Evolutionary conservation across 2,113 vertebrate species (phyloP), one percentile per base, ranked within the genome.

Genomic region (Setophaga petechia): DNA sequence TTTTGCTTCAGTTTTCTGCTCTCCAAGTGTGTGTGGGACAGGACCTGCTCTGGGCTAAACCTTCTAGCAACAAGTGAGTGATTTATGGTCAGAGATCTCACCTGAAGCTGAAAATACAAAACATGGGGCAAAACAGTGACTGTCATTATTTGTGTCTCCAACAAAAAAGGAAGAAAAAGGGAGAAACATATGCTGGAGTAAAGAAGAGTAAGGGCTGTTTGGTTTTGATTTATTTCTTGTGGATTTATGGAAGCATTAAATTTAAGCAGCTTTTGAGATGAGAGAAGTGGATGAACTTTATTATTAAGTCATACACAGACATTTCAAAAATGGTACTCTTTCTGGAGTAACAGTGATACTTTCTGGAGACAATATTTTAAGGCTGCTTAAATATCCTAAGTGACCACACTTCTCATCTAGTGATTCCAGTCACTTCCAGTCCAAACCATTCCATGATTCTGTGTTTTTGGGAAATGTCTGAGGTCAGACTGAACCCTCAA

Each of bases 61-160:
- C 5, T 75, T 47, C 21, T 39, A 71, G 11, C 13, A 37, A 41
- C 0, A 4, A 84, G 4, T 19, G 11, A 5, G 0, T 14, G 9
- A 9, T 1, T 74, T 84, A 49, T 5, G 7, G 15, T 67, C 55
- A 72, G 51, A 90, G 35, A 23, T 5, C 4, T 81, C 52, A 57
- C 58, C 59, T 61, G 25, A 8, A 63, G 12, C 11, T 61, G 21
- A 46, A 72, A 92, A 57, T 21, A 44, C 3, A 80, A 16, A 44
- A 7, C 21, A 10, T 4, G 39, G 39, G 22, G 5, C 17, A 89
- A 84, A 81, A 52, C 17, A 74, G 21, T 19, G 47, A 12, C 21
- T 3, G 0, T 37, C 15, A 10, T 28, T 51, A 62, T 63, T 55
- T 49, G 5, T 41, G 28, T 59, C 24, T 80, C 8, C 24, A 62